Evolutionary conservation across 2,888 invertebrate species (phyloP).

Genomic region (Perizoma affinitatum): DNA sequence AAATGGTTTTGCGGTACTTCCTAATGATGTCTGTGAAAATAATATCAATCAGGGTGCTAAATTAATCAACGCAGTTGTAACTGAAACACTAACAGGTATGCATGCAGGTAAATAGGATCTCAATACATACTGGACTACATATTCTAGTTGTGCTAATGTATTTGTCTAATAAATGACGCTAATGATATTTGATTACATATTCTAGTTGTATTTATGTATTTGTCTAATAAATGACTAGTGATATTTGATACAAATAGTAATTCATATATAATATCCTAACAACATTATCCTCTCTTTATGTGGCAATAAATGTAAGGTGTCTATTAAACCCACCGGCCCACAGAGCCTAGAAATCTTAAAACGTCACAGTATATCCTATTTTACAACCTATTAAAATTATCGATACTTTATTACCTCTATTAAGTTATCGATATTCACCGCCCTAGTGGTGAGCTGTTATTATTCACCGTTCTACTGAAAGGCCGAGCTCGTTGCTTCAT

Average conservation of each 20-base stretch:
- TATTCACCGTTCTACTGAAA: slow-evolving; percentile 32
- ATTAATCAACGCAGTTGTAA: neutral
- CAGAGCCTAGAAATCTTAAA: neutral
- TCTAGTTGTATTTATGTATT: too few species aligned
- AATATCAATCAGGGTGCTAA: slow-evolving; percentile 4
- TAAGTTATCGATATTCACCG: slow-evolving; percentile 14
- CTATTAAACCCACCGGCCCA: neutral
- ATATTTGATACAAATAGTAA: too few species aligned
- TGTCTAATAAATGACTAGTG: too few species aligned
- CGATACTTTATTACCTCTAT: neutral
- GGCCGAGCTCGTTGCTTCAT: slow-evolving; percentile 36
- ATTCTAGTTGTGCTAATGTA: too few species aligned
- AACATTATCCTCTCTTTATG: neutral
- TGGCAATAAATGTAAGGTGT: neutral
- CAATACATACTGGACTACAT: too few species aligned
- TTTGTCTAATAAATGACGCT: too few species aligned
- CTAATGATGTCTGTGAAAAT: slow-evolving; percentile 8
- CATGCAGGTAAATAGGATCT: too few species aligned
- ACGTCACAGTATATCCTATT: slow-evolving; percentile 5
- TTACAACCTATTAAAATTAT: slow-evolving; percentile 15
- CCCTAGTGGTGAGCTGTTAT: slow-evolving; percentile 20
- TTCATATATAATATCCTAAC: too few species aligned
- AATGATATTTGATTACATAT: too few species aligned
- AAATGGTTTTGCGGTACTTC: neutral
- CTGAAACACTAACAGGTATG: too few species aligned